Evolutionary conservation across 2,113 vertebrate species (phyloP).

Genomic region (Pongo pygmaeus): DNA sequence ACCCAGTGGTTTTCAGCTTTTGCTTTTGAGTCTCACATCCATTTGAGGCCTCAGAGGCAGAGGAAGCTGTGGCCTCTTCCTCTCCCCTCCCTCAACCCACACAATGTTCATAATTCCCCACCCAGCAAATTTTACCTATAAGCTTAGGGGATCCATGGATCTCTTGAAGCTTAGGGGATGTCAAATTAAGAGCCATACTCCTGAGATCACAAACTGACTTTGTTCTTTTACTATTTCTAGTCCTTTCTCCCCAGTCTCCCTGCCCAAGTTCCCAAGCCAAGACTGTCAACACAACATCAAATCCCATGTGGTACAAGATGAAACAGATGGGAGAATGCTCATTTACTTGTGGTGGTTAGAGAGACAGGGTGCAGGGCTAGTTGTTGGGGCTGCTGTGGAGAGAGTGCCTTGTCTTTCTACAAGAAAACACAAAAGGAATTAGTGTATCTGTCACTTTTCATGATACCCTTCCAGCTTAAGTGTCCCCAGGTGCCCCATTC

Average conservation of each 20-base stretch:
- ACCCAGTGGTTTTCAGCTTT: neutral
- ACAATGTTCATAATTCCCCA: neutral
- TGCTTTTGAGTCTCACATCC: neutral
- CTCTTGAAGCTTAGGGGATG: neutral
- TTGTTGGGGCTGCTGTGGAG: accelerated
- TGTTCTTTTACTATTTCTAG: neutral
- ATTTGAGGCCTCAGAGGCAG: neutral
- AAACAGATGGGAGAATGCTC: neutral
- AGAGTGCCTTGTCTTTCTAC: accelerated
- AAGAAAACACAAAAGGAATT: conserved; percentile 1
- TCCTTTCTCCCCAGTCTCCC: neutral
- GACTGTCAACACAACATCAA: neutral
- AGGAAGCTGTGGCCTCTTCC: neutral
- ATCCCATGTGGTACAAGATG: neutral
- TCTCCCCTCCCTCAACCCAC: neutral
- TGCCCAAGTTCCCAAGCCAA: neutral
- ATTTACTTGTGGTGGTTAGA: neutral
- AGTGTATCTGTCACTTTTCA: neutral
- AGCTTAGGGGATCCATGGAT: neutral
- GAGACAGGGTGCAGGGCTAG: neutral
- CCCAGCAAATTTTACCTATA: neutral
- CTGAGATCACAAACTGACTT: neutral
- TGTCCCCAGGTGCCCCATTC: too few relatives aligned
- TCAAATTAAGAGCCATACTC: neutral
- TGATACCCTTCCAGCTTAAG: neutral